These are phyloP conservation scores for Argyrosomus japonicus DNA, from an alignment of 2,113 vertebrate genomes.

Conservation along the genomic window DNA sequence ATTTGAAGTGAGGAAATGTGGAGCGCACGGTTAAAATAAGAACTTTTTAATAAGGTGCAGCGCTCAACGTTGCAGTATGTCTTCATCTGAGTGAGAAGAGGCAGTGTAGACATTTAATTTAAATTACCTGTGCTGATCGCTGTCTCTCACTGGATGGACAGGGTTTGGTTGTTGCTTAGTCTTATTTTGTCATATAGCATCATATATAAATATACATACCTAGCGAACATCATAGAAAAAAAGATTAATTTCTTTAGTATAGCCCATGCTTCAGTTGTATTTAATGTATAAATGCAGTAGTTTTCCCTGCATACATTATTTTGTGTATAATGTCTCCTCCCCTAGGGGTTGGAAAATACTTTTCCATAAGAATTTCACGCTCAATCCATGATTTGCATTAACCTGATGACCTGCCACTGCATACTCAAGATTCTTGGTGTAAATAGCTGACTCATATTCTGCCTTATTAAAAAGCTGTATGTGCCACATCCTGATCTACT, in stretches of 20 bases:
- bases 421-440: neutral
- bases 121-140: neutral
- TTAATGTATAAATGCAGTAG: neutral
- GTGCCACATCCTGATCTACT: neutral
- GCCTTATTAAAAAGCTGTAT: neutral
- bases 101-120: neutral
- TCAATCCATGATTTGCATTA: neutral
- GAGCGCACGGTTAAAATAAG: neutral
- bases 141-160: neutral
- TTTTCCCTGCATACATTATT: neutral
- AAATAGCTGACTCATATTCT: neutral
- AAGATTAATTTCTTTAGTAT: neutral
- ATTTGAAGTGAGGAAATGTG: neutral
- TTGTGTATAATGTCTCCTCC: neutral
- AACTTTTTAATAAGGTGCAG: neutral
- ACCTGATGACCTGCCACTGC: neutral
- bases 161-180: neutral
- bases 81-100: neutral
- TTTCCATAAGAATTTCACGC: neutral
- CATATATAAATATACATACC: conserved; percentile 11
- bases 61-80: neutral
- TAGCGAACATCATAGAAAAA: neutral
- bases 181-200: neutral
- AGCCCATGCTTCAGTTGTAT: neutral
- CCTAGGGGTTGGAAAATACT: neutral